Evolutionary conservation across 1,140 invertebrate species (phyloP), one percentile per base, ranked within the genome.

Genomic region (Yoshiicerus persimilis): DNA sequence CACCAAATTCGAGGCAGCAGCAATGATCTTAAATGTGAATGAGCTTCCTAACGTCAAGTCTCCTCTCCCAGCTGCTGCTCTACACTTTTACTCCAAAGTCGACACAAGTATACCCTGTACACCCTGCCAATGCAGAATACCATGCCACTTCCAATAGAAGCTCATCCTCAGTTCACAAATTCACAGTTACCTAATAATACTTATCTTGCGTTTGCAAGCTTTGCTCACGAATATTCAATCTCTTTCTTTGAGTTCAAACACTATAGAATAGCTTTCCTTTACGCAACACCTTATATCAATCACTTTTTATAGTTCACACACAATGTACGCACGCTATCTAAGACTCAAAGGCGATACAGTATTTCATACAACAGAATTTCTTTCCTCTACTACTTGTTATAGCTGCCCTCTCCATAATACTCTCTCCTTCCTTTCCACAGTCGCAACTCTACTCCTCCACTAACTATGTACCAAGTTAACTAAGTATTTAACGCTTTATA

Each of bases 21-120:
- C 75, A 80, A 80, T 38, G 30, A 34, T 80, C 75, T 80, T 36
- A 80, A 80, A 38, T 80, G 75, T 36, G 75, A 80, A 80, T 80
- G 75, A 80, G 75, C 34, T 80, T 38, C 30, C 6, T 66, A 66
- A 66, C 23, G 70, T 34, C 30, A 30, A 80, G 34, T 80, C n/a
- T 23, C 20, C 38, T 80, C 30, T 36, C 75, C 66, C 66, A 80
- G 75, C 30, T 80, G 30, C 75, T 80, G 20, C 75, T 4, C 16
- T 56, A 56, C 13, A 56, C 64, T 70, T 66, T 25, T 70, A 27
- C 47, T 56, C 47, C 1, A 30, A 70, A 25, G 11, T 70, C 6
- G 10, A 80, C 27, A 70, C 10, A 13, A 66, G 62, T 66, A 10
- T 23, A 27, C 27, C 11, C 64, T 30, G 4, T 30, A 70, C 27